Conservation (phyloP, 2,888 invertebrate genomes). For the Ramazzottius varieornatus region DNA sequence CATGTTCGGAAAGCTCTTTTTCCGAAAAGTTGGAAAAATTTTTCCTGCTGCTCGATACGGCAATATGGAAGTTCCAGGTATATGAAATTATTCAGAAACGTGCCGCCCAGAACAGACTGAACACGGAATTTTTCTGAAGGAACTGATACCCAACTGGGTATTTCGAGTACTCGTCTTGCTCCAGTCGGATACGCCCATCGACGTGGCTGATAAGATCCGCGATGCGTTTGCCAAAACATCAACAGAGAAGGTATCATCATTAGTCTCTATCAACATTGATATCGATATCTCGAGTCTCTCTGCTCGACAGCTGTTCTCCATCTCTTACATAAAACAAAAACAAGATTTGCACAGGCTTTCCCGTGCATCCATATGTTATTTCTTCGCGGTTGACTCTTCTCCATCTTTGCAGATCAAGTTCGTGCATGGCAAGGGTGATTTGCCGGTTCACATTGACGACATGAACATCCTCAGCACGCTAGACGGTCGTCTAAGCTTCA, state of each 20-base stretch:
- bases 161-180: background rate
- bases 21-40: no score
- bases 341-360: no score
- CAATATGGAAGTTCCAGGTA: slow-evolving; percentile 21
- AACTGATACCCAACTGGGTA: background rate
- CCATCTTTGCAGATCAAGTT: background rate
- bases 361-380: no score
- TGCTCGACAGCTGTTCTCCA: no score
- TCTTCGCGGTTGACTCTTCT: no score
- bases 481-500: background rate
- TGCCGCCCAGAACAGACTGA: no score
- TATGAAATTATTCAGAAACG: background rate
- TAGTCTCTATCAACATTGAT: no score
- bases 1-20: no score
- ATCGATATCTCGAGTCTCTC: no score
- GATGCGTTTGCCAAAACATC: background rate
- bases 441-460: background rate
- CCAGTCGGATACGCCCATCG: background rate
- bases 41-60: slow-evolving; percentile 19
- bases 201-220: background rate
- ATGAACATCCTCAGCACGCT: background rate
- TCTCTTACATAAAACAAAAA: no score
- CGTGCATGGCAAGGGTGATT: background rate
- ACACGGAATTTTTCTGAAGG: background rate
- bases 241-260: background rate